Conservation (phyloP, 2,113 vertebrate genomes). For the Pithys albifrons region DNA sequence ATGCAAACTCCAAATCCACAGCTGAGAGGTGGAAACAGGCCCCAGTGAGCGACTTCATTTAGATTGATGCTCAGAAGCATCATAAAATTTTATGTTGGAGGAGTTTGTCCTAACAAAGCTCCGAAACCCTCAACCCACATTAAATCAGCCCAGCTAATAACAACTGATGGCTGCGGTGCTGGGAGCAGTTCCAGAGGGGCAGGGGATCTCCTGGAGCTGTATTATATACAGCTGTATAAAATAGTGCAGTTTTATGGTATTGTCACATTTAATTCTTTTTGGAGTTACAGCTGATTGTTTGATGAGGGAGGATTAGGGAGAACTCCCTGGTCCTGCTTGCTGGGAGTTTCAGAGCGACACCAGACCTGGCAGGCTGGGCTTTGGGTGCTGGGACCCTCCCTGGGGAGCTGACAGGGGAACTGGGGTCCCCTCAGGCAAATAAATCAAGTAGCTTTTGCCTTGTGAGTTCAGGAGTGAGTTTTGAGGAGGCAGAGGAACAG, state of each 20-base stretch:
- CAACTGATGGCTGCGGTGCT: not conserved
- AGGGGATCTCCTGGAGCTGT: not conserved
- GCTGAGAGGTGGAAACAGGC: not conserved
- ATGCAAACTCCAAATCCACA: not conserved
- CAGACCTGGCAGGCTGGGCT: not conserved
- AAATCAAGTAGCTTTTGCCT: not conserved
- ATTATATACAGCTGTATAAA: constrained; percentile 3
- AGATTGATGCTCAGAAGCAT: not conserved
- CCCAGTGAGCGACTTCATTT: not conserved
- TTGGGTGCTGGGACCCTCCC: not conserved
- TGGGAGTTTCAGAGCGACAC: not conserved
- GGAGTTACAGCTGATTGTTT: not conserved
- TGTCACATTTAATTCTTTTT: not conserved
- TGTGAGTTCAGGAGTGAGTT: not conserved
- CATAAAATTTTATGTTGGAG: not conserved
- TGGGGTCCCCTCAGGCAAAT: not conserved
- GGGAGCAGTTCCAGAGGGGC: not conserved
- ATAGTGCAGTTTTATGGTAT: not conserved
- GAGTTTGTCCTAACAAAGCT: not conserved
- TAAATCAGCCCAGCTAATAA: not conserved
- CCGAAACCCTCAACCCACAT: not conserved
- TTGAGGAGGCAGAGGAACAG: not conserved
- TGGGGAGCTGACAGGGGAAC: not conserved
- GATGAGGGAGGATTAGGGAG: not conserved
- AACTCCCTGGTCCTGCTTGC: not conserved